phyloP scores from a whole-genome alignment of 2,797 vertebrate species.

The Gila robusta region DNA sequence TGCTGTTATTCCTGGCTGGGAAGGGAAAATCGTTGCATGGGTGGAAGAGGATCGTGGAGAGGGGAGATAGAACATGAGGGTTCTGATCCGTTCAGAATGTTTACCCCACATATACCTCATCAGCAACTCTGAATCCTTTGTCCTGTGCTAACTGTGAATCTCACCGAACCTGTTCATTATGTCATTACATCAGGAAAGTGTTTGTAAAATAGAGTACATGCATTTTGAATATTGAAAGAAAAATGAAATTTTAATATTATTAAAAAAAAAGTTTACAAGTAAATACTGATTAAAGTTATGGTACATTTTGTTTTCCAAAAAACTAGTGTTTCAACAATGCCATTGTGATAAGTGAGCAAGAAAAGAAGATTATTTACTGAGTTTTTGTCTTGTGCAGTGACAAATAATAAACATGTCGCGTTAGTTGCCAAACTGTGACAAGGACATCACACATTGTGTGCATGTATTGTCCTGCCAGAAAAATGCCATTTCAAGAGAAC shows the following conservation, averaged over 20 bases:
- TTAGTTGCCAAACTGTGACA: conserved; percentile 39
- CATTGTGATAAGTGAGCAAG: conserved; percentile 19
- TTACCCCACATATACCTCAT: conserved; percentile 50
- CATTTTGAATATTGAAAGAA: conserved; percentile 37
- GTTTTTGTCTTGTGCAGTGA: not conserved
- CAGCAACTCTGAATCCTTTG: conserved; percentile 9
- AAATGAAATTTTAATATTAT: conserved; percentile 14
- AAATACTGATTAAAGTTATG: conserved; percentile 13
- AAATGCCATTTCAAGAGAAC: conserved; percentile 12
- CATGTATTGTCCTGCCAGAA: conserved; percentile 25
- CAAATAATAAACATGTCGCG: not conserved
- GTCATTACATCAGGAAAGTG: conserved; percentile 12
- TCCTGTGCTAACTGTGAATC: conserved; percentile 28
- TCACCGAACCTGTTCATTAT: not conserved
- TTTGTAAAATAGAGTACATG: conserved; percentile 34
- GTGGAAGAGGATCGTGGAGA: conserved; percentile 96
- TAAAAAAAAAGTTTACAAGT: conserved; percentile 44
- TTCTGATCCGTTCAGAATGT: conserved; percentile 1
- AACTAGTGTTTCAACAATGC: conserved; percentile 4
- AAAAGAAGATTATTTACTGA: not conserved
- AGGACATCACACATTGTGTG: conserved; percentile 27
- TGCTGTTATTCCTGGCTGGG: conserved; percentile 96
- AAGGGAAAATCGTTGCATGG: conserved; percentile 99
- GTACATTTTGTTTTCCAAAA: conserved; percentile 19
- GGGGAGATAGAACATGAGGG: conserved; percentile 76